Percentiles rank a stretch among this genome's conserved stretches.
phyloP scores from a whole-genome alignment of 2,113 vertebrate species.

The Orientallactaga bullata region DNA sequence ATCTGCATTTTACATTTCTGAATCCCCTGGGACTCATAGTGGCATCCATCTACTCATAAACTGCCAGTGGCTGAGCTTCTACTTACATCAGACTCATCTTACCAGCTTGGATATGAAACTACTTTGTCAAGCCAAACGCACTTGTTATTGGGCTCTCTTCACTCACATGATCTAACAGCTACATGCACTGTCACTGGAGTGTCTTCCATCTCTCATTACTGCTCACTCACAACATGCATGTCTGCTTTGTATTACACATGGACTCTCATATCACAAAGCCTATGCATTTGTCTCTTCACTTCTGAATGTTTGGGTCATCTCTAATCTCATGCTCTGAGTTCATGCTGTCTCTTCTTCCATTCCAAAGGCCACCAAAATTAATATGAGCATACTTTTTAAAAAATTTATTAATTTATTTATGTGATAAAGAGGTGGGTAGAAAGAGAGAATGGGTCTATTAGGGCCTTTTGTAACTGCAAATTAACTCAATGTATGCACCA shows the following conservation, averaged over 20 bases:
- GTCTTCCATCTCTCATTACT: background rate
- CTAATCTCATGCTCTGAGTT: background rate
- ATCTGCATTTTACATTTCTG: background rate
- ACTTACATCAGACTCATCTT: background rate
- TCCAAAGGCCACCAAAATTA: background rate
- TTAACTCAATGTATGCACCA: too few relatives aligned
- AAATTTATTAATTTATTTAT: too few relatives aligned
- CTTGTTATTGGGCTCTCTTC: background rate
- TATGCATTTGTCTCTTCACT: background rate
- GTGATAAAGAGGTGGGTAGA: too few relatives aligned
- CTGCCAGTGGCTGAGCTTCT: background rate
- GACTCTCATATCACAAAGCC: background rate
- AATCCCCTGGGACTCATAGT: background rate
- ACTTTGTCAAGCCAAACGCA: background rate
- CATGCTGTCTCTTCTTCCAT: background rate
- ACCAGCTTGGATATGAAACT: background rate
- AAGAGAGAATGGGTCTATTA: too few relatives aligned
- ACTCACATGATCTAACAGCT: background rate
- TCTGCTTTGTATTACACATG: background rate
- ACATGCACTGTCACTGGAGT: background rate
- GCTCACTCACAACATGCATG: background rate
- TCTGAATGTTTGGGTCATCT: constrained; percentile 12
- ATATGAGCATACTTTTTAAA: too few relatives aligned
- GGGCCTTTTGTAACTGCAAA: too few relatives aligned
- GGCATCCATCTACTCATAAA: background rate